Base-by-base conservation (phyloP, 2,888 invertebrate species). In the Chirona hameri region DNA sequence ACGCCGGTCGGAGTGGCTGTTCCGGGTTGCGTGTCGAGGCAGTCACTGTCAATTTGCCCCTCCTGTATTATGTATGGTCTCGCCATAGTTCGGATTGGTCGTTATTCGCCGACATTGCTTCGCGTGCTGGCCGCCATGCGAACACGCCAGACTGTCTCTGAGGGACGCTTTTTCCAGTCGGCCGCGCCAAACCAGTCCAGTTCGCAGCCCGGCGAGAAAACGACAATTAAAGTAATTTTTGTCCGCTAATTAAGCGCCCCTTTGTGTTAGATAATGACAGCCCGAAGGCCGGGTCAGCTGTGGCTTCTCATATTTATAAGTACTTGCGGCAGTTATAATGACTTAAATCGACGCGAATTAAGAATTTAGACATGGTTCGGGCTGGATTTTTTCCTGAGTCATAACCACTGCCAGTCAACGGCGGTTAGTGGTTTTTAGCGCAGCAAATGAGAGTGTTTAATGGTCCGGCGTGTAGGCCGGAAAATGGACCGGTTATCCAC, bases 71-170 rank as follows among this genome's bases (percentile, higher is more conserved):
- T 81, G 60, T 57, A 60, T 69, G 72, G 69, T 72, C 31, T 31
- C 72, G 72, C 72, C 72, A 72, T 82, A 72, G 82, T 65, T 60
- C 69, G 14, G 52, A 82, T 65, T 52, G 72, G 82, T 39, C 82
- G 48, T 52, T 65, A 82, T 69, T 46, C 81, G n/a, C 24, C 21
- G 18, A 21, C 65, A 60, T 81, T 81, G 57, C 65, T 27, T 81
- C 24, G 65, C 65, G 65, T 60, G 57, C 39, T 52, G 21, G 65
- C 55, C n/a, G 31, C 24, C 81, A 81, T 65, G 65, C 57, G 48
- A 81, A 12, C 57, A 21, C 18, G 81, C 52, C 52, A 14, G 21
- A 24, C 24, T 5, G 18, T 55, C 57, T 31, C 29, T 1, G 60
- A 46, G 60, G 48, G 60, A 18, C 57, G 60, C 24, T 55, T 81